Conservation (phyloP, 2,797 vertebrate species). For the Buphagus erythrorhynchus region DNA sequence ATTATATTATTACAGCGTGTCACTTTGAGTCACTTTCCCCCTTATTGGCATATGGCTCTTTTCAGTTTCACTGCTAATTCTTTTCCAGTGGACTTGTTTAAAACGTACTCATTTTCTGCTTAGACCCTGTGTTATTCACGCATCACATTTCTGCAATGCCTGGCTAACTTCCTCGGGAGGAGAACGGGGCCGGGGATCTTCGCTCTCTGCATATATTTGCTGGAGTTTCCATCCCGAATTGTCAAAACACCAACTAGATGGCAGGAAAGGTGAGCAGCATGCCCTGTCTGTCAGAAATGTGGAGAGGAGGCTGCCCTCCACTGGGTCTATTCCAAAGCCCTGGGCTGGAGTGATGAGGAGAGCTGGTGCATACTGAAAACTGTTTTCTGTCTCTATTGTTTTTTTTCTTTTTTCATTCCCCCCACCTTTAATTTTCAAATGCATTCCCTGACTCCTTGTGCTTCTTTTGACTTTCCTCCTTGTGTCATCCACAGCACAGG, state of each 20-base stretch:
- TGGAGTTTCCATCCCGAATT: conserved; percentile 57
- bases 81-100: conserved; percentile 79
- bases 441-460: neutral
- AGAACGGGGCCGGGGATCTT: conserved; percentile 38
- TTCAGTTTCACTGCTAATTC: conserved; percentile 77
- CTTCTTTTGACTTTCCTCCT: neutral
- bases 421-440: neutral
- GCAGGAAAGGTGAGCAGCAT: conserved; percentile 59
- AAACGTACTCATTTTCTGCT: conserved; percentile 75
- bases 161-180: conserved; percentile 64
- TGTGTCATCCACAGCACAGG: neutral
- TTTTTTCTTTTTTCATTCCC: neutral
- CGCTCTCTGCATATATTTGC: conserved; percentile 61
- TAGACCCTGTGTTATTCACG: conserved; percentile 57
- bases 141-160: conserved; percentile 68
- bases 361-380: conserved; percentile 56
- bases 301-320: conserved; percentile 36
- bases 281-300: conserved; percentile 40
- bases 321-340: conserved; percentile 50
- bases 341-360: conserved; percentile 45
- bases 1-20: conserved; percentile 72
- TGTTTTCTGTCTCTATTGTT: neutral
- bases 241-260: conserved; percentile 64
- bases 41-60: conserved; percentile 75
- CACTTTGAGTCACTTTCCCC: conserved; percentile 71